A percentile compares a stretch with the other conserved stretches of the same genome.
Evolutionary conservation across 1,140 invertebrate species (phyloP).

Genomic region (Drosophila lowei): DNA sequence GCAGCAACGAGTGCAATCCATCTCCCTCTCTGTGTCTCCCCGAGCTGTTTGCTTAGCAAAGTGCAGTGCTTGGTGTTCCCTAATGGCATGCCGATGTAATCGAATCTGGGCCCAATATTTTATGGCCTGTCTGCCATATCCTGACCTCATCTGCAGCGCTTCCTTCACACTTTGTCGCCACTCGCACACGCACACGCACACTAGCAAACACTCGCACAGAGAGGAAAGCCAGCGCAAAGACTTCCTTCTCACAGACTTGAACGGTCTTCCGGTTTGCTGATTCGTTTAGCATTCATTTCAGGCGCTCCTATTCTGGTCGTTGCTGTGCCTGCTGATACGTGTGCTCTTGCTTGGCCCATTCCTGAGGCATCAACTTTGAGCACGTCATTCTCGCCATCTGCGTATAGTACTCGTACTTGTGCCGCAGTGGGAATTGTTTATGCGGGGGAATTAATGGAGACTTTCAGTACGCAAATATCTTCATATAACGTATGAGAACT

Average conservation of each 20-base stretch:
- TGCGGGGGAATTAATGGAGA: slow-evolving; percentile 33
- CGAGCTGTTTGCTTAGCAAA: slow-evolving; percentile 64
- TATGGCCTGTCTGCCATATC: slow-evolving; percentile 55
- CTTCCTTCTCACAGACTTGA: slow-evolving; percentile 51
- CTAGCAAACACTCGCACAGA: slow-evolving; percentile 6
- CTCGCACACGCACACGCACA: slow-evolving; percentile 20
- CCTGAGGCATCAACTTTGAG: slow-evolving; percentile 3
- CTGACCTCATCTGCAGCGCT: slow-evolving; percentile 69
- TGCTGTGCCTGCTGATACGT: slow-evolving; percentile 24
- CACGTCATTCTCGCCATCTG: slow-evolving; percentile 10
- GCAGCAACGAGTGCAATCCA: slow-evolving; percentile 49
- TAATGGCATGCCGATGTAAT: slow-evolving; percentile 70
- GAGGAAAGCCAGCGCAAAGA: slow-evolving; percentile 22
- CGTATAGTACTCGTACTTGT: too few species aligned
- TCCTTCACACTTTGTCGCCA: slow-evolving; percentile 24
- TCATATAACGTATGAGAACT: too few species aligned
- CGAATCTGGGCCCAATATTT: slow-evolving; percentile 64
- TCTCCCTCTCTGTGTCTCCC: slow-evolving; percentile 11
- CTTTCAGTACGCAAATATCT: slow-evolving; percentile 14
- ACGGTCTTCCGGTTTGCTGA: slow-evolving; percentile 73
- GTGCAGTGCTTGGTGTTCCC: slow-evolving; percentile 58
- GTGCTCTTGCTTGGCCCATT: slow-evolving; percentile 28
- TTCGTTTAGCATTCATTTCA: slow-evolving; percentile 69
- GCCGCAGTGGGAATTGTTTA: slow-evolving; percentile 30
- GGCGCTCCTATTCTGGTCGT: slow-evolving; percentile 21